Evolutionary conservation across 2,113 vertebrate genomes (phyloP), one percentile per base, ranked within the genome.

Genomic region (Solea senegalensis): DNA sequence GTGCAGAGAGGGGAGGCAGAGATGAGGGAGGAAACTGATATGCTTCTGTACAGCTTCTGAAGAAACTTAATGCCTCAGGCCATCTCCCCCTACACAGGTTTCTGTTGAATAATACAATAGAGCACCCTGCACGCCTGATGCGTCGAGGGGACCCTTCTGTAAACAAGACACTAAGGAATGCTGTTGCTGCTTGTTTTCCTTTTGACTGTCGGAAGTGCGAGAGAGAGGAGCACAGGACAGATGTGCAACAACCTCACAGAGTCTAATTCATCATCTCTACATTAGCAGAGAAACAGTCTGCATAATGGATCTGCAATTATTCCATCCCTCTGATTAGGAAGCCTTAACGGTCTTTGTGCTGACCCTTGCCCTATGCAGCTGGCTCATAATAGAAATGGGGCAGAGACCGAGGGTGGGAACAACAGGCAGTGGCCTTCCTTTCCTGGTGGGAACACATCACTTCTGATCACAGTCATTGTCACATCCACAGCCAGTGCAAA

Each of bases 101-200:
- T 83, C 80, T 86, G 66, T 85, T 92, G 89, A 92, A 92, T 92
- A 90, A 91, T 90, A 89, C 89, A 92, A 90, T 62, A 89, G 83
- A 87, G 91, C 81, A 84, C 84, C 91, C 83, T 70, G 81, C 78
- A 72, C 51, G 66, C 53, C 78, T 81, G 62, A 78, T 78, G 80
- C 67, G 41, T 83, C 26, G 13, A 81, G 64, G 88, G 73, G 75
- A 73, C 81, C 62, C 73, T 82, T 34, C 68, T 83, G 78, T 88
- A 88, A 91, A 90, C 86, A 92, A 80, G 72, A 80, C 78, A 78
- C 68, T 45, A 66, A 81, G 73, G 77, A 72, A 80, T 75, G 84
- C 78, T 83, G 81, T 48, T 76, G 50, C 67, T 57, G 49, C 68
- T 80, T 81, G 73, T 86, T 76, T 75, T 72, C 55, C 28, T 51